Percentiles rank a stretch among this genome's conserved stretches.
Conservation (phyloP, 2,797 vertebrate species). For the Crenichthys baileyi region DNA sequence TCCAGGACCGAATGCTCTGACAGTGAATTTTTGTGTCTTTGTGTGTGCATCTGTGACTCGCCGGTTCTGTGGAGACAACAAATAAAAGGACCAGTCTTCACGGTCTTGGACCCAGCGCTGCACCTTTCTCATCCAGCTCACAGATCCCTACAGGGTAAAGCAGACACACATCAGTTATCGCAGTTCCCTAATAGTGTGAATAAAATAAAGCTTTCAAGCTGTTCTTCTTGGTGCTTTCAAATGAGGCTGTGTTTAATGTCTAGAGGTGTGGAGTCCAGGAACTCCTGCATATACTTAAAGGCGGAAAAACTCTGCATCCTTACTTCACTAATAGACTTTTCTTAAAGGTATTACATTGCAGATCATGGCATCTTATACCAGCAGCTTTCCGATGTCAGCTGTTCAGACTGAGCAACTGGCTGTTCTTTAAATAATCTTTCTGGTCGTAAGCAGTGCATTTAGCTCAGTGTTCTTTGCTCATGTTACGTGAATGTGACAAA, state of each 20-base stretch:
- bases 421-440: too few relatives aligned
- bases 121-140: slow-evolving; percentile 68
- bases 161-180: neutral
- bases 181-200: neutral
- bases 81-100: slow-evolving; percentile 87
- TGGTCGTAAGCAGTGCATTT: too few relatives aligned
- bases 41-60: slow-evolving; percentile 56
- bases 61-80: slow-evolving; percentile 89
- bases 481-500: too few relatives aligned
- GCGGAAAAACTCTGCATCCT: too few relatives aligned
- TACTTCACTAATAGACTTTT: too few relatives aligned
- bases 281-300: neutral
- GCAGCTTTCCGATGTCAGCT: too few relatives aligned
- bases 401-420: too few relatives aligned
- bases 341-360: too few relatives aligned
- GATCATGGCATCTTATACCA: too few relatives aligned
- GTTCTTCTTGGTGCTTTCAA: neutral
- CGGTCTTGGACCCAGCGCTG: slow-evolving; percentile 86
- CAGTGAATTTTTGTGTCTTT: neutral
- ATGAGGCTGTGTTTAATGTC: neutral
- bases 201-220: neutral
- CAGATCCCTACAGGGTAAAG: slow-evolving; percentile 70
- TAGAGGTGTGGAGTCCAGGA: neutral
- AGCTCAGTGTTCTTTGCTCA: too few relatives aligned
- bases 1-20: neutral